phyloP scores from a whole-genome alignment of 2,797 vertebrate species.

The Heliangelus exortis region DNA sequence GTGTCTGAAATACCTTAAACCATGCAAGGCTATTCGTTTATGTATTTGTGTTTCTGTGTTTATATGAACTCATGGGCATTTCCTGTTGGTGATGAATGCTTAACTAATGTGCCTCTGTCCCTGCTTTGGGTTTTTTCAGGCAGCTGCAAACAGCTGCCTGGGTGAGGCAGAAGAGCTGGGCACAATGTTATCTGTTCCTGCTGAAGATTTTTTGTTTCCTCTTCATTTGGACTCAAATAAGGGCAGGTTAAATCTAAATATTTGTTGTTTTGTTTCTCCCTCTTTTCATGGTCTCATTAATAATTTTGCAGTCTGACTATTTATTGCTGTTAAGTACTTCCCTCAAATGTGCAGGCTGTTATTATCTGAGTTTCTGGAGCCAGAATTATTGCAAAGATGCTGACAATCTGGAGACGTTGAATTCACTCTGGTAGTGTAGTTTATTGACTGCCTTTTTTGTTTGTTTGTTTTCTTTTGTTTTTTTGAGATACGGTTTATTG shows the following conservation, averaged over 20 bases:
- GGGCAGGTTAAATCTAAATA: not conserved
- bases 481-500: not conserved
- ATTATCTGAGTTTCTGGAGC: not conserved
- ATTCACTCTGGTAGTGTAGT: not conserved
- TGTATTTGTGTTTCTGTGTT: constrained; percentile 49
- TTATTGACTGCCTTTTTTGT: not conserved
- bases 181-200: not conserved
- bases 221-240: not conserved
- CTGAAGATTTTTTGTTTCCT: not conserved
- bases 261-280: not conserved
- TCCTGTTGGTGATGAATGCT: constrained; percentile 54
- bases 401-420: not conserved
- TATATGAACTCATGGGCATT: constrained; percentile 43
- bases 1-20: constrained; percentile 42
- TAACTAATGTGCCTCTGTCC: not conserved
- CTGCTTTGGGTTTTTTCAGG: not conserved
- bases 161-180: constrained; percentile 2
- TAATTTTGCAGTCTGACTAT: not conserved
- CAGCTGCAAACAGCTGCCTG: constrained; percentile 62
- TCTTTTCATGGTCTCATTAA: not conserved
- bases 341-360: not conserved
- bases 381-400: not conserved
- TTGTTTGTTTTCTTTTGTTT: not conserved
- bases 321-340: constrained; percentile 8
- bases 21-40: not conserved